Percentiles rank a stretch among this genome's conserved stretches.
These are phyloP conservation scores for Spea bombifrons DNA, from an alignment of 2,113 vertebrate genomes.

Conservation along the genomic window DNA sequence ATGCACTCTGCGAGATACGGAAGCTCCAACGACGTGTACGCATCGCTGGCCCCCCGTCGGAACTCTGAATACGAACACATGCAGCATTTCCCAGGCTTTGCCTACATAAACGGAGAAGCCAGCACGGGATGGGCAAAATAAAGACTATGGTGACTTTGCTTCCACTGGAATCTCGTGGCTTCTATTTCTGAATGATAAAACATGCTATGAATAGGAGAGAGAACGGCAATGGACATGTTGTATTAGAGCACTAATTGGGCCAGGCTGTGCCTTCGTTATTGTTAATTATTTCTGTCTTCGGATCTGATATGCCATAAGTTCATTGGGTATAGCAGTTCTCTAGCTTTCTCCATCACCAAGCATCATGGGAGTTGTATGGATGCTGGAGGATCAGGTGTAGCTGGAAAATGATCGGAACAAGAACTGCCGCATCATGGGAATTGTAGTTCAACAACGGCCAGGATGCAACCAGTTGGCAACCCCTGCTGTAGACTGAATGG, in stretches of 20 bases:
- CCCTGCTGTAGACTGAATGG: neutral
- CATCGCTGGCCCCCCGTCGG: conserved; percentile 83
- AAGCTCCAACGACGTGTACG: conserved; percentile 88
- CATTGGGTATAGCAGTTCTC: neutral
- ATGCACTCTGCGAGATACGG: conserved; percentile 90
- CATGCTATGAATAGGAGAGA: conserved; percentile 10
- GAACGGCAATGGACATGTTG: conserved; percentile 52
- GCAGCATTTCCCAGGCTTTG: conserved; percentile 98
- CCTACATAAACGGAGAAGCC: conserved; percentile 96
- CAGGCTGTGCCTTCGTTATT: conserved; percentile 24
- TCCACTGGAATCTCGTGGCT: conserved; percentile 57
- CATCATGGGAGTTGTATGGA: neutral
- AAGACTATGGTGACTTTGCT: conserved; percentile 74
- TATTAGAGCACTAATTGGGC: conserved; percentile 35
- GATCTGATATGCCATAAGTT: conserved; percentile 7
- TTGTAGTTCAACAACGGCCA: neutral
- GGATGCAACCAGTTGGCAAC: neutral
- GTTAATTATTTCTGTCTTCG: conserved; percentile 25
- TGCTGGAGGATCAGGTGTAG: too few species aligned
- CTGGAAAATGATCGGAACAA: too few species aligned
- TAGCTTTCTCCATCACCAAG: neutral
- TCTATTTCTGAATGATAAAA: conserved; percentile 65
- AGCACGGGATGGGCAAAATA: conserved; percentile 95
- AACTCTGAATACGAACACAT: conserved; percentile 98
- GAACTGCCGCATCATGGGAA: too few species aligned